These are phyloP conservation scores for Dasypogon diadema DNA, from an alignment of 2,888 invertebrate genomes.

Conservation along the genomic window DNA sequence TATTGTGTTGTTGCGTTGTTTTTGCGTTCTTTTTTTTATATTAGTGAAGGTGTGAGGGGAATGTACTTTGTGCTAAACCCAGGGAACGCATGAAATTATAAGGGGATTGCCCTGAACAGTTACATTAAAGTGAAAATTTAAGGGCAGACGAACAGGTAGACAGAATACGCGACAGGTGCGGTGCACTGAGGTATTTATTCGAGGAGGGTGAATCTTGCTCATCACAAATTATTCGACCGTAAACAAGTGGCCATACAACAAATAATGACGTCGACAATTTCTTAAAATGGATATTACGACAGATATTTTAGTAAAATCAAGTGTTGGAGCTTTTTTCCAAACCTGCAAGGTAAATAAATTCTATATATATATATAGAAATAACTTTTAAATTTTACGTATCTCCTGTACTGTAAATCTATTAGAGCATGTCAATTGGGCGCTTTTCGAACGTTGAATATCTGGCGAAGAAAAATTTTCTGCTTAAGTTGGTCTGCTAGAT, in stretches of 20 bases:
- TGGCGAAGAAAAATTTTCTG: neutral
- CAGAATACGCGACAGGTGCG: conserved; percentile 34
- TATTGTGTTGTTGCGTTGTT: neutral
- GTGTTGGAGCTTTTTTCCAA: conserved; percentile 68
- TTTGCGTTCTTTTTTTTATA: neutral
- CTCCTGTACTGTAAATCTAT: conserved; percentile 21
- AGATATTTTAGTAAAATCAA: conserved; percentile 50
- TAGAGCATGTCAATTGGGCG: conserved; percentile 25
- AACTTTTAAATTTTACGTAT: neutral
- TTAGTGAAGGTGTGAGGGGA: neutral
- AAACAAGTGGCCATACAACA: conserved; percentile 11
- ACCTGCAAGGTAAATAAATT: conserved; percentile 68
- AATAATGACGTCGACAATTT: neutral
- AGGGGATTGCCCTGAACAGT: neutral
- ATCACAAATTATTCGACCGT: conserved; percentile 19
- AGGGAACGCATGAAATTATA: neutral
- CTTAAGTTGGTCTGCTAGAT: neutral
- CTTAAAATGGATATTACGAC: conserved; percentile 28
- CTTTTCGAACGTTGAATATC: neutral
- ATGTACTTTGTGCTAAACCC: neutral
- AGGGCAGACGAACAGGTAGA: conserved; percentile 19
- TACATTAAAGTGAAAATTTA: conserved; percentile 18
- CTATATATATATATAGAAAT: neutral
- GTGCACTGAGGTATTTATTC: neutral
- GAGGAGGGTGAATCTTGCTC: conserved; percentile 27